phyloP scores from a whole-genome alignment of 2,113 vertebrate genomes.

The Reinhardtius hippoglossoides region DNA sequence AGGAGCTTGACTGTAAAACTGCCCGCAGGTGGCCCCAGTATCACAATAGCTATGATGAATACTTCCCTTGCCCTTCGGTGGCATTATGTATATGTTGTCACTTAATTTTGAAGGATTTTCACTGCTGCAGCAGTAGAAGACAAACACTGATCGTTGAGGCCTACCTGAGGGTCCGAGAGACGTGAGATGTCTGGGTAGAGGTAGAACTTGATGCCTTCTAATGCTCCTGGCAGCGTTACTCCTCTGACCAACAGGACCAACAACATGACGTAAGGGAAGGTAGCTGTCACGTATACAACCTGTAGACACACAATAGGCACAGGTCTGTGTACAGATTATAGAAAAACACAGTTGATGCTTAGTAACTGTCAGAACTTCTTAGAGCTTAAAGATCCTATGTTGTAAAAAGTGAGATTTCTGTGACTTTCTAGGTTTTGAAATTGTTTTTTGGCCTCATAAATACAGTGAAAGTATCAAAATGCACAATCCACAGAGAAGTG shows the following conservation, averaged over 20 bases:
- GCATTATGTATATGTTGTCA: background rate
- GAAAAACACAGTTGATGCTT: background rate
- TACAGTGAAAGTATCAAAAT: too few species aligned
- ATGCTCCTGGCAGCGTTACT: slow-evolving; percentile 92
- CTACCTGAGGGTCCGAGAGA: slow-evolving; percentile 97
- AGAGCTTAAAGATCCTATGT: too few species aligned
- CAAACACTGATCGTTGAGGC: slow-evolving; percentile 14
- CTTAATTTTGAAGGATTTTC: background rate
- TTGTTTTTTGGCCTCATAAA: too few species aligned
- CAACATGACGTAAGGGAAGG: slow-evolving; percentile 97
- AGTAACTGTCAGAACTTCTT: slow-evolving; percentile 4
- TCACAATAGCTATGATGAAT: background rate
- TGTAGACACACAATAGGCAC: slow-evolving; percentile 62
- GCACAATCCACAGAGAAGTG: too few species aligned
- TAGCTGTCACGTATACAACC: slow-evolving; percentile 98
- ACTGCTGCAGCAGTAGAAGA: background rate
- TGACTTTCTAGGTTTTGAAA: too few species aligned
- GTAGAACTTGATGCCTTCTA: slow-evolving; percentile 96
- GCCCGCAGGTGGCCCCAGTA: too few species aligned
- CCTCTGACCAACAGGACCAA: slow-evolving; percentile 93
- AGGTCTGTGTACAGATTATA: slow-evolving; percentile 1
- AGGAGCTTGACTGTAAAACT: too few species aligned
- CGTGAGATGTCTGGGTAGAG: slow-evolving; percentile 96
- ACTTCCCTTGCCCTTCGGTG: background rate
- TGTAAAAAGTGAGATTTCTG: too few species aligned